A percentile compares a stretch with the other conserved stretches of the same genome.
Conservation (phyloP, 2,113 vertebrate genomes). For the Nymphicus hollandicus region DNA sequence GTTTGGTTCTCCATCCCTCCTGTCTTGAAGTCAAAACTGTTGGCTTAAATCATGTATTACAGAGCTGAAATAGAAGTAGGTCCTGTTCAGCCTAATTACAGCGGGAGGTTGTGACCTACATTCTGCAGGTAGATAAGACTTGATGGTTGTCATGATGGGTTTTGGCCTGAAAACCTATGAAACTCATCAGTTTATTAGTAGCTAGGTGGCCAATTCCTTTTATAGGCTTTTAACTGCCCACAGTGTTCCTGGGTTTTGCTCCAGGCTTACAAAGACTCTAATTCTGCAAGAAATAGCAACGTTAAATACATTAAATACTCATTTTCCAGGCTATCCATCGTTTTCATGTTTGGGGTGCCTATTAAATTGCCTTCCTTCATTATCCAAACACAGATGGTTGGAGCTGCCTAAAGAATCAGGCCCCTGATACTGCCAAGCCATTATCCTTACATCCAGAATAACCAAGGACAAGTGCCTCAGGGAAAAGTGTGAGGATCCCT, state of each 20-base stretch:
- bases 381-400: not conserved
- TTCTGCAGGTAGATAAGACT: not conserved
- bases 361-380: not conserved
- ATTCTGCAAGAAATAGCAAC: not conserved
- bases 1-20: not conserved
- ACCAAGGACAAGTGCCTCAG: not conserved
- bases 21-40: not conserved
- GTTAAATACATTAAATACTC: not conserved
- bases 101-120: not conserved
- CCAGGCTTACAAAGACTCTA: not conserved
- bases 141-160: not conserved
- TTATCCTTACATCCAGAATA: not conserved
- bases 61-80: not conserved
- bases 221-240: not conserved
- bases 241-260: not conserved
- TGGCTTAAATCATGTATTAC: not conserved
- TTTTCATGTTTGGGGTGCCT: not conserved
- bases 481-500: not conserved
- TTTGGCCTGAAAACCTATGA: not conserved
- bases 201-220: not conserved
- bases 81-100: slow-evolving; percentile 9
- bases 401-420: not conserved
- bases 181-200: not conserved
- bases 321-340: not conserved
- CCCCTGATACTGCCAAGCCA: not conserved